A percentile compares a stretch with the other conserved stretches of the same genome.
These are phyloP conservation scores for Hemiscyllium ocellatum DNA, from an alignment of 2,113 vertebrate genomes.

Conservation along the genomic window DNA sequence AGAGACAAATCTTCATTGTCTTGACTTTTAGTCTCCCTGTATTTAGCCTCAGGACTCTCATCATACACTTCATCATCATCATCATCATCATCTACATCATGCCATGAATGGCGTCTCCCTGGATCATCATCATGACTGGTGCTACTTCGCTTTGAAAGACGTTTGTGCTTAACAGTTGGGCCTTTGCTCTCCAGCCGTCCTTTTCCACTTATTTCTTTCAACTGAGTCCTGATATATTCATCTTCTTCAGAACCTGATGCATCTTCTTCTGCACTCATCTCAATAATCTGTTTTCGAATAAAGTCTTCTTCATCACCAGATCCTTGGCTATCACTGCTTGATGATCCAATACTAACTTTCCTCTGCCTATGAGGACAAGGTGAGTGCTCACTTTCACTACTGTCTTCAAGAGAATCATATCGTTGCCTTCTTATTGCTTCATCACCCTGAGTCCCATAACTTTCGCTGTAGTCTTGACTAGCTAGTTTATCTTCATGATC, in stretches of 20 bases:
- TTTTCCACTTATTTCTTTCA: slow-evolving; percentile 59
- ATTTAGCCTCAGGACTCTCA: slow-evolving; percentile 65
- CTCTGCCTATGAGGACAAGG: slow-evolving; percentile 66
- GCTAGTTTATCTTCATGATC: slow-evolving; percentile 47
- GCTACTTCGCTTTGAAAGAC: slow-evolving; percentile 57
- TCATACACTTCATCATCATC: slow-evolving; percentile 59
- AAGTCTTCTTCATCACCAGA: slow-evolving; percentile 88
- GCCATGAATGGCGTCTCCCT: slow-evolving; percentile 66
- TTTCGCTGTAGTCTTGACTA: slow-evolving; percentile 50
- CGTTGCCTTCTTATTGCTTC: slow-evolving; percentile 53
- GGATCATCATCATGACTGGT: slow-evolving; percentile 73
- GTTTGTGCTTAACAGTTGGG: slow-evolving; percentile 53
- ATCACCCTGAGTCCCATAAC: slow-evolving; percentile 48
- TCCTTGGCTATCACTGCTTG: slow-evolving; percentile 85
- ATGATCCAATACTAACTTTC: slow-evolving; percentile 65
- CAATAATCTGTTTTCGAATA: slow-evolving; percentile 81
- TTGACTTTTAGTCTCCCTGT: slow-evolving; percentile 69
- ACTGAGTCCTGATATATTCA: slow-evolving; percentile 63
- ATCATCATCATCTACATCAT: slow-evolving; percentile 60
- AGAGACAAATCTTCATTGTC: slow-evolving; percentile 62
- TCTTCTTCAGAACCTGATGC: slow-evolving; percentile 78
- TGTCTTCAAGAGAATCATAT: slow-evolving; percentile 70
- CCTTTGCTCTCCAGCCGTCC: slow-evolving; percentile 56
- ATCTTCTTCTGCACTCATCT: slow-evolving; percentile 81
- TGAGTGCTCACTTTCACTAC: slow-evolving; percentile 81